A percentile compares a stretch with the other conserved stretches of the same genome.
These are phyloP conservation scores for Mormyrus lacerda DNA, from an alignment of 2,113 vertebrate genomes.

Conservation along the genomic window DNA sequence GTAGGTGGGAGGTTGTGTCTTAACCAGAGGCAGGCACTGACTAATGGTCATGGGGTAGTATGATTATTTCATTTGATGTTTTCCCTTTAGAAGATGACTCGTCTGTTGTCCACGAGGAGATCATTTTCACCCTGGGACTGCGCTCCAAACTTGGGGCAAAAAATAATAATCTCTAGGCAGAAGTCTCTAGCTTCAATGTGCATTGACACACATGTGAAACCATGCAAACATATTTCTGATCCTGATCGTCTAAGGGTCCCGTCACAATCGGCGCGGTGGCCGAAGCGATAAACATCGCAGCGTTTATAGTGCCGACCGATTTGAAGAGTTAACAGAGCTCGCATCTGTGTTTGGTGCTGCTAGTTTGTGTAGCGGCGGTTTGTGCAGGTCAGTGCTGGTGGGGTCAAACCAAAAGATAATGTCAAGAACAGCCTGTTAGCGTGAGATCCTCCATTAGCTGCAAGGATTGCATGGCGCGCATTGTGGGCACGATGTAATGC, in stretches of 20 bases:
- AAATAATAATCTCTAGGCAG: neutral
- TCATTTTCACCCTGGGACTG: neutral
- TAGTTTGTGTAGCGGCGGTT: neutral
- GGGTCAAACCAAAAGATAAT: slow-evolving; percentile 6
- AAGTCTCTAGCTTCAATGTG: neutral
- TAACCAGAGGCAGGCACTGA: neutral
- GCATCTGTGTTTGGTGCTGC: neutral
- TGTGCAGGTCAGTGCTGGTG: neutral
- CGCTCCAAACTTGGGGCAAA: neutral
- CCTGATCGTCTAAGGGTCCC: neutral
- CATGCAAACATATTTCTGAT: neutral
- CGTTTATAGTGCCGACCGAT: neutral
- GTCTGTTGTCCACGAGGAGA: neutral
- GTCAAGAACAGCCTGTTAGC: neutral
- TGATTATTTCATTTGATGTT: neutral
- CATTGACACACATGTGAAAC: neutral
- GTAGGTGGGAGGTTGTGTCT: neutral
- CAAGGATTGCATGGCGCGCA: neutral
- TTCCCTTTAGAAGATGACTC: neutral
- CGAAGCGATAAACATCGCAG: neutral
- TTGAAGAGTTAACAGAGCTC: neutral
- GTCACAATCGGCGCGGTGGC: neutral
- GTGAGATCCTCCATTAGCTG: neutral
- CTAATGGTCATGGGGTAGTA: neutral
- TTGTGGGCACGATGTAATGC: neutral